These are phyloP conservation scores for Drosophila biarmipes DNA, from an alignment of 1,140 invertebrate species.

Conservation along the genomic window DNA sequence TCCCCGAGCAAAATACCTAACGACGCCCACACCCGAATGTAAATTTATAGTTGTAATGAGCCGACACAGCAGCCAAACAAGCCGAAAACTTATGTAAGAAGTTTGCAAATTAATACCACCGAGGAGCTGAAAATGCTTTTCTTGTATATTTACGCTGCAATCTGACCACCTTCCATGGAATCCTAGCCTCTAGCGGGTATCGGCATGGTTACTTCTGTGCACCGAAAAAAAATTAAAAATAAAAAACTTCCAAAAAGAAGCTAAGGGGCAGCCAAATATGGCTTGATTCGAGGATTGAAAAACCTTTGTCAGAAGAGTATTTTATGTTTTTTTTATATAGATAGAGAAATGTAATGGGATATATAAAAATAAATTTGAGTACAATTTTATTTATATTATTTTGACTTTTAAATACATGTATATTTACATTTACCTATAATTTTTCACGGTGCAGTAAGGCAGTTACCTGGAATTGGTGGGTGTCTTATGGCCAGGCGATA, in stretches of 20 bases:
- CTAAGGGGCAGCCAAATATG: no score
- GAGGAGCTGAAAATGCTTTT: background rate
- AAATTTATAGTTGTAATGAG: conserved; percentile 43
- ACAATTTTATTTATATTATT: no score
- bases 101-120: conserved; percentile 26
- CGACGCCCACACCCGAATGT: conserved; percentile 24
- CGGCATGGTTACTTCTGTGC: conserved; percentile 9
- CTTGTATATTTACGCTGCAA: conserved; percentile 25
- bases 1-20: conserved; percentile 31
- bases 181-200: conserved; percentile 18
- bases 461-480: conserved; percentile 41
- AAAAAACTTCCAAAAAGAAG: no score
- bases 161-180: conserved; percentile 25
- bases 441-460: conserved; percentile 1
- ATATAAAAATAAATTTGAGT: no score
- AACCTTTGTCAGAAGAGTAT: no score
- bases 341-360: no score
- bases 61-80: conserved; percentile 31
- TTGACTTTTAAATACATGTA: no score
- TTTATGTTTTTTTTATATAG: no score
- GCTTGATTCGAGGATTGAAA: no score
- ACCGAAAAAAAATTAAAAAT: conserved; percentile 5
- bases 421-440: no score
- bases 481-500: conserved; percentile 46
- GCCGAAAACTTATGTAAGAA: conserved; percentile 33